These are phyloP conservation scores for Clarias magur DNA, from an alignment of 2,113 vertebrate genomes.

Conservation along the genomic window DNA sequence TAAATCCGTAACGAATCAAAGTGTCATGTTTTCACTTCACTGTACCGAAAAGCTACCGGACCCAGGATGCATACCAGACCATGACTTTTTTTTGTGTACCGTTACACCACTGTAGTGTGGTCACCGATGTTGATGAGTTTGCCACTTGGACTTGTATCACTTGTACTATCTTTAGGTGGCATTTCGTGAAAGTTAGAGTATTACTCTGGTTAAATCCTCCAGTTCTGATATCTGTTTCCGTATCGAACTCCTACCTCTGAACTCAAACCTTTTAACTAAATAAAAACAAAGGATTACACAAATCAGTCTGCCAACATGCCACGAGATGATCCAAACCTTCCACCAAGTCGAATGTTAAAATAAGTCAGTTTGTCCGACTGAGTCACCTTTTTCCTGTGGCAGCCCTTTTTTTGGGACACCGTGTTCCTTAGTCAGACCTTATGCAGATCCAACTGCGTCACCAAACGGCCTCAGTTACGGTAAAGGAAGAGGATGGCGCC, in stretches of 20 bases:
- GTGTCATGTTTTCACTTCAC: too few relatives aligned
- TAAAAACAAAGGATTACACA: not conserved
- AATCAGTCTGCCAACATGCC: conserved; percentile 12
- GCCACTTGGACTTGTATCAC: not conserved
- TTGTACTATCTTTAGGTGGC: not conserved
- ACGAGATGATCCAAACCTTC: conserved; percentile 45
- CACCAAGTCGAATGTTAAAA: conserved; percentile 34
- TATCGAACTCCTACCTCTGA: not conserved
- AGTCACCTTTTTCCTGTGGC: conserved; percentile 46
- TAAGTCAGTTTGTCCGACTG: conserved; percentile 44
- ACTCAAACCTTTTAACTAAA: not conserved
- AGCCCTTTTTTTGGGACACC: conserved; percentile 41
- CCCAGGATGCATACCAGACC: too few relatives aligned
- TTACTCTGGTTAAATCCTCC: not conserved
- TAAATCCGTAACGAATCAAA: too few relatives aligned
- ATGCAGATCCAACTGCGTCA: conserved; percentile 27
- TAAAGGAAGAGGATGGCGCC: conserved; percentile 30
- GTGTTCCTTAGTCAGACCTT: conserved; percentile 13
- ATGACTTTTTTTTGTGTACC: too few relatives aligned
- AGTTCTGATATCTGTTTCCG: not conserved
- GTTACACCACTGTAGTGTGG: not conserved
- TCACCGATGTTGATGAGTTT: not conserved
- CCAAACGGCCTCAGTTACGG: conserved; percentile 10
- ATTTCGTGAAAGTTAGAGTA: not conserved
- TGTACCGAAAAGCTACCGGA: too few relatives aligned